Percentiles rank a stretch among this genome's conserved stretches.
phyloP scores from a whole-genome alignment of 2,113 vertebrate species.

The Dromiciops gliroides region DNA sequence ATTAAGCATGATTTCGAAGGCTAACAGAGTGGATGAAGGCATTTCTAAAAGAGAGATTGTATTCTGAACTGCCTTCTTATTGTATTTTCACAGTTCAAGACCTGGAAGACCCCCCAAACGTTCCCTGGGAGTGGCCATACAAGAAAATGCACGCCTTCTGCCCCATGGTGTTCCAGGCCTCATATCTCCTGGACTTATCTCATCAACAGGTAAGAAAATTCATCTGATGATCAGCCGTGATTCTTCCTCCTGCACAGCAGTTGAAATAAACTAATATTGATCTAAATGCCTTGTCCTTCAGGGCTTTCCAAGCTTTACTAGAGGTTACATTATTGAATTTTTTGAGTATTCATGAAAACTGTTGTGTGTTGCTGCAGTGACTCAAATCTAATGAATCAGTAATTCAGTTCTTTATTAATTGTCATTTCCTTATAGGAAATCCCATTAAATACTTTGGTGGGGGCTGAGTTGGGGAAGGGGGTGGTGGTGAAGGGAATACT shows the following conservation, averaged over 20 bases:
- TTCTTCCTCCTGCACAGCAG: conserved; percentile 78
- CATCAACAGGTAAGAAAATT: conserved; percentile 91
- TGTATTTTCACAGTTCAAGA: conserved; percentile 88
- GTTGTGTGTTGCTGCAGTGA: conserved; percentile 75
- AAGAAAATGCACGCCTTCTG: conserved; percentile 89
- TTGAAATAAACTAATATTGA: conserved; percentile 90
- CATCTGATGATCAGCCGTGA: conserved; percentile 73
- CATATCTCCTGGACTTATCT: conserved; percentile 93
- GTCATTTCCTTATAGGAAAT: conserved; percentile 80
- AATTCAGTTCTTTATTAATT: conserved; percentile 83
- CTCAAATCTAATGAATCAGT: conserved; percentile 80
- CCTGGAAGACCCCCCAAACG: conserved; percentile 95
- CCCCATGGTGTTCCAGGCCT: conserved; percentile 91
- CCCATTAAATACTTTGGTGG: conserved; percentile 76
- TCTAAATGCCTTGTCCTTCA: conserved; percentile 86
- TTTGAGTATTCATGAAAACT: conserved; percentile 78
- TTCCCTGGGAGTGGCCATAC: conserved; percentile 89
- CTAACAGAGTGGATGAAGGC: conserved; percentile 29
- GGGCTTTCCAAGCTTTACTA: conserved; percentile 83
- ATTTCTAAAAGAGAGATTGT: conserved; percentile 30
- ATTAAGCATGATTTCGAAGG: conserved; percentile 20
- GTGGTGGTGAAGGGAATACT: background rate
- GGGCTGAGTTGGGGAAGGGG: background rate
- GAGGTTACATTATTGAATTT: conserved; percentile 88
- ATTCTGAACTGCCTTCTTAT: conserved; percentile 74